Evolutionary conservation across 1,140 invertebrate genomes (phyloP), one percentile per base, ranked within the genome.

Genomic region (Apis laboriosa): DNA sequence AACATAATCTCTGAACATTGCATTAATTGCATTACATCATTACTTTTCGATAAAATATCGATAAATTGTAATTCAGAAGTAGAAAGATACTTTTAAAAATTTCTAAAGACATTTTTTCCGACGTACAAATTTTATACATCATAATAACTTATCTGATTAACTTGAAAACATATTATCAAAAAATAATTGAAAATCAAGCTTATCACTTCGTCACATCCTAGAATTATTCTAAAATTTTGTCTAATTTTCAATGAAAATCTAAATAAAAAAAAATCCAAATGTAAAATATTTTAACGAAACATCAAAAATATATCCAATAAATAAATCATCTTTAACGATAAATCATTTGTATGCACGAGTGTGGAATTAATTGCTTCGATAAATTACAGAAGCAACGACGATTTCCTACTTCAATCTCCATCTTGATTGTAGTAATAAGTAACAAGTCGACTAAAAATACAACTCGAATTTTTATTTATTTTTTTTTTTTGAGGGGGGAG

Each of bases 361-460:
- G 68, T 49, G 15, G 64, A 82, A 82, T 82, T 77, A 82, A 82
- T 82, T 82, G 80, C 17, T 34, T 60, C 64, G 73, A 55, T 43
- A 68, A 60, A 64, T 77, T 73, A 55, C 55, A 34, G 34, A 34
- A 34, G 43, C n/a, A 53, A 4, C 78, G 55, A n/a, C 60, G 21
- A 34, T 60, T 34, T 28, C 21, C 64, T 17, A n/a, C 64, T 77
- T 77, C 70, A 56, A n/a, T 76, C 60, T 21, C 72, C 79, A 81
- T 81, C 79, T 81, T 73, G 55, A 7, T 19, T 13, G 73, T 43
- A 76, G 76, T 63, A 73, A 43, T 55, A 75, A 43, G 75, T 24
- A 64, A 60, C 67, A 24, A 68, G 43, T 73, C 73, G 67, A 68
- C 73, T 81, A 76, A 81, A 76, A 76, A 81, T 81, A 76, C 76